phyloP scores from a whole-genome alignment of 2,888 invertebrate species.

The Arenicola marina region DNA sequence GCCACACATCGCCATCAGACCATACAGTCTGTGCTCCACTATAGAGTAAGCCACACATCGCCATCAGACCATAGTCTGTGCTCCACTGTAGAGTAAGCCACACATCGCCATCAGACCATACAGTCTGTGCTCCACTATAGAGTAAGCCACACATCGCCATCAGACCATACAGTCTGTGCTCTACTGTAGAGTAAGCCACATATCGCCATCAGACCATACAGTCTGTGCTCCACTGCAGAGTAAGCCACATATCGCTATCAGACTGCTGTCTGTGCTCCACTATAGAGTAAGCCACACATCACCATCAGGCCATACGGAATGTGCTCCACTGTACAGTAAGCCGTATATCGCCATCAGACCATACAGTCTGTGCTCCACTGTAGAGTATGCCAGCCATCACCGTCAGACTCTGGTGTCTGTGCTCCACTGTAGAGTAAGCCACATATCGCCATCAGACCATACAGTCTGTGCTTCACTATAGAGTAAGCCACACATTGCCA shows the following conservation, averaged over 20 bases:
- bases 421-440: constrained; percentile 27
- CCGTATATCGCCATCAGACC: constrained; percentile 21
- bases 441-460: constrained; percentile 20
- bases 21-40: constrained; percentile 22
- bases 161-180: constrained; percentile 24
- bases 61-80: constrained; percentile 24
- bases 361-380: constrained; percentile 20
- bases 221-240: constrained; percentile 24
- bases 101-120: constrained; percentile 23
- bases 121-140: constrained; percentile 22
- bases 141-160: constrained; percentile 23
- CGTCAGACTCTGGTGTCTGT: constrained; percentile 21
- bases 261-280: constrained; percentile 23
- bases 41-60: constrained; percentile 25
- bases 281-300: constrained; percentile 30
- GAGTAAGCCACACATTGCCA: constrained; percentile 23
- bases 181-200: constrained; percentile 25
- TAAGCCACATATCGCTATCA: constrained; percentile 19
- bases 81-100: constrained; percentile 25
- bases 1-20: constrained; percentile 19
- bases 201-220: constrained; percentile 22
- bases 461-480: constrained; percentile 22
- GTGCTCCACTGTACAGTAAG: constrained; percentile 27
- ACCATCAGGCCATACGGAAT: constrained; percentile 40
- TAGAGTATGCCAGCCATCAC: constrained; percentile 25